Evolutionary conservation across 2,888 invertebrate species (phyloP).

Genomic region (Allygus modestus): DNA sequence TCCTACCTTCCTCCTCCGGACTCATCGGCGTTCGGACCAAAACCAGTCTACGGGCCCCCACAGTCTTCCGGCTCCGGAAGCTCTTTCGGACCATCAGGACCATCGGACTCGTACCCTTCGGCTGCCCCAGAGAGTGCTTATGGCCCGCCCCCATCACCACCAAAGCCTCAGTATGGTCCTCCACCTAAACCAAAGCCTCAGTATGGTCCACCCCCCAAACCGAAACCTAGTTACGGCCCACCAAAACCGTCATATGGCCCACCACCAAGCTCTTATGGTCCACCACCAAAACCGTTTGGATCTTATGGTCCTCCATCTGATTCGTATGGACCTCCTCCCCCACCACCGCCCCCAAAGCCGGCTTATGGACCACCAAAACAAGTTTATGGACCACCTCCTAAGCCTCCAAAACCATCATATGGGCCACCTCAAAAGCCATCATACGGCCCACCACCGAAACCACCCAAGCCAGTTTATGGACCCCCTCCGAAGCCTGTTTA

Average conservation of each 20-base stretch:
- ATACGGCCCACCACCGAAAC: slow-evolving; percentile 70
- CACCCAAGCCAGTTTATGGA: slow-evolving; percentile 77
- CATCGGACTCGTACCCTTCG: slow-evolving; percentile 62
- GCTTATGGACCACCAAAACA: slow-evolving; percentile 72
- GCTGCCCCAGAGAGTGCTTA: slow-evolving; percentile 71
- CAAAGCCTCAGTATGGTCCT: slow-evolving; percentile 67
- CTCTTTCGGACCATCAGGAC: slow-evolving; percentile 66
- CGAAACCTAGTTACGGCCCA: slow-evolving; percentile 74
- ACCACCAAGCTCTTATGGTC: slow-evolving; percentile 69
- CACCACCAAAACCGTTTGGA: slow-evolving; percentile 71
- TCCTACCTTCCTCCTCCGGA: slow-evolving; percentile 72
- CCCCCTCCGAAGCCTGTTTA: slow-evolving; percentile 80
- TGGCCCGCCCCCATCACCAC: slow-evolving; percentile 72
- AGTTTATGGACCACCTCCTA: slow-evolving; percentile 72
- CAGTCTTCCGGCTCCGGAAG: slow-evolving; percentile 58
- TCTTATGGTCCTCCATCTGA: slow-evolving; percentile 72
- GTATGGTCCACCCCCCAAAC: slow-evolving; percentile 71
- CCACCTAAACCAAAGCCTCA: slow-evolving; percentile 63
- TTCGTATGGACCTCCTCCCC: slow-evolving; percentile 71
- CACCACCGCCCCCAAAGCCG: slow-evolving; percentile 74
- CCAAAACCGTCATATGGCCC: slow-evolving; percentile 73
- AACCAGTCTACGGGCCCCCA: slow-evolving; percentile 71
- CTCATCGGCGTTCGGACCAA: slow-evolving; percentile 67
- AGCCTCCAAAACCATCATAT: slow-evolving; percentile 68
- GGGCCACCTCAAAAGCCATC: slow-evolving; percentile 70